These are phyloP conservation scores for Chaenocephalus aceratus DNA, from an alignment of 2,113 vertebrate genomes.

Conservation along the genomic window DNA sequence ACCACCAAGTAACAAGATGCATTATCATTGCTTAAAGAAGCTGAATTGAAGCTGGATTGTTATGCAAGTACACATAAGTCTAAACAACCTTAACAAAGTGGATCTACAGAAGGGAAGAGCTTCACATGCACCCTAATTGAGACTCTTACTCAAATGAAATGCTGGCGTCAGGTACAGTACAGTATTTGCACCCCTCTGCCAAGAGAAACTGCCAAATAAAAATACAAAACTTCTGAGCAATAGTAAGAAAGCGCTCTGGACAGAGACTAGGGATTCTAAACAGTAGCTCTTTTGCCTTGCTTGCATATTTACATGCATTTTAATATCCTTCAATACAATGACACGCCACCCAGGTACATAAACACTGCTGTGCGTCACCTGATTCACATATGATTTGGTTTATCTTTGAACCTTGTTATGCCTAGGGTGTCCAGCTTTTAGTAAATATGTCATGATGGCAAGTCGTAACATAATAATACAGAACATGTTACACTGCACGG, in stretches of 20 bases:
- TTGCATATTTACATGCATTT: conserved; percentile 33
- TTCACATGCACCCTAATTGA: conserved; percentile 36
- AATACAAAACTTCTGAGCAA: conserved; percentile 43
- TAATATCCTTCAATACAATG: conserved; percentile 40
- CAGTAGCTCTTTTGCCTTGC: conserved; percentile 22
- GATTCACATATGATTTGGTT: conserved; percentile 37
- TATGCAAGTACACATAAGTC: neutral
- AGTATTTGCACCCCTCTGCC: conserved; percentile 21
- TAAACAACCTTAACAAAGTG: conserved; percentile 3
- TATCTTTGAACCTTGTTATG: conserved; percentile 18
- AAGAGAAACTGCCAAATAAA: conserved; percentile 39
- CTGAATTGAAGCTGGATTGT: neutral
- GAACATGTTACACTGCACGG: conserved; percentile 18
- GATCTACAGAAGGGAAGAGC: conserved; percentile 2
- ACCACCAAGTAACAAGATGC: neutral
- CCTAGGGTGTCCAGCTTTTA: neutral
- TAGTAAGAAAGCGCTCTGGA: conserved; percentile 10
- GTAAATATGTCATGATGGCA: conserved; percentile 6
- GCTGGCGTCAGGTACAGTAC: conserved; percentile 43
- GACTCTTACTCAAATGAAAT: conserved; percentile 33
- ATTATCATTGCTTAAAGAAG: conserved; percentile 17
- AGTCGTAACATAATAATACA: conserved; percentile 32
- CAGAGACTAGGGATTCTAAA: conserved; percentile 15
- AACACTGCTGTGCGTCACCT: conserved; percentile 40
- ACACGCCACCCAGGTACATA: conserved; percentile 22